Evolutionary conservation across 2,113 vertebrate genomes (phyloP), one percentile per base, ranked within the genome.

Genomic region (Bos javanicus): DNA sequence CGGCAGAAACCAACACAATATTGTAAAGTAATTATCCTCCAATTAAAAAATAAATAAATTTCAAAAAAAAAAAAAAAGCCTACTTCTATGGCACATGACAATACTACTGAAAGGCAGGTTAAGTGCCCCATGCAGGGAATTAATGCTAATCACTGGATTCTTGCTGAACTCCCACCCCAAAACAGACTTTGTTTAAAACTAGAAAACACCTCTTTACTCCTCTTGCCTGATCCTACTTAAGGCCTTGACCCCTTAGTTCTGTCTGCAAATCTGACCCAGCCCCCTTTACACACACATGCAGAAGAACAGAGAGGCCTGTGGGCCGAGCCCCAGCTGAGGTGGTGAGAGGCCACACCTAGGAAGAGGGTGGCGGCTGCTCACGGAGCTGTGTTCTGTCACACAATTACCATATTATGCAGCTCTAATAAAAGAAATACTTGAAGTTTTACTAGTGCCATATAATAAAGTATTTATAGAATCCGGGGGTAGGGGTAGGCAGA

Each of bases 381-480:
- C 90, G 85, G 98, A 97, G 98, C 97, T 97, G 97, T 98, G 98
- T 99, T 98, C 98, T 98, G 98, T 98, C 52, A 33, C 97, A 99
- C 98, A 99, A 99, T 99, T 99, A 98, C 98, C 98, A 98, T 98
- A 99, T 98, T 99, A 99, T 99, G 98, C 98, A 99, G 98, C 97
- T 94, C 98, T 98, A 99, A 99, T 98, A 99, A 99, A 99, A 98
- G 98, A 98, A 98, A 98, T 98, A 98, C 98, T 99, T 99, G 99
- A 99, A 99, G 99, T 99, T 99, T 99, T 99, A 98, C 98, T 99
- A 98, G 98, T 98, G 98, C 98, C 98, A 99, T 99, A 99, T 99
- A 99, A 99, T 99, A 99, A 99, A 99, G 99, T 99, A 99, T 99
- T 99, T 99, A 99, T 99, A 99, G 99, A 99, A 99, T 98, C 98